These are phyloP conservation scores for Noctua fimbriata DNA, from an alignment of 2,888 invertebrate genomes.

Conservation along the genomic window DNA sequence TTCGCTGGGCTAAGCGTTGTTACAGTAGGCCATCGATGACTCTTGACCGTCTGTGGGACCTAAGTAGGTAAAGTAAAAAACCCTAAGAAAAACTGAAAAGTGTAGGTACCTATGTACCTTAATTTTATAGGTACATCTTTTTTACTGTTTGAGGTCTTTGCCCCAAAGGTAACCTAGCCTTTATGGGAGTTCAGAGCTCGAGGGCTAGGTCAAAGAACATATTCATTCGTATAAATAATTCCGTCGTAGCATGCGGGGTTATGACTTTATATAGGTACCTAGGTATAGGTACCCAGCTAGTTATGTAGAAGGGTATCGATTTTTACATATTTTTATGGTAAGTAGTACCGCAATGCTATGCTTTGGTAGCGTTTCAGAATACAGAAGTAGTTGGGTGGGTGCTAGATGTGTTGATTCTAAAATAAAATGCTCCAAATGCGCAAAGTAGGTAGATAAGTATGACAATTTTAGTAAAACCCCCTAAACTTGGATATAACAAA, in stretches of 20 bases:
- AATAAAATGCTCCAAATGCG: not conserved
- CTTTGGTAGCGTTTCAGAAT: constrained; percentile 23
- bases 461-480: not conserved
- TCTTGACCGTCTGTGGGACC: not conserved
- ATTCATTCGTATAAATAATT: constrained; percentile 12
- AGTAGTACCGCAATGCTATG: constrained; percentile 48
- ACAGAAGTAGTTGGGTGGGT: constrained; percentile 5
- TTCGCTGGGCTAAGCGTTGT: not conserved
- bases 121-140: not conserved
- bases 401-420: not conserved
- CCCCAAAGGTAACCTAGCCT: not conserved
- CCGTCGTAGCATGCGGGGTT: constrained; percentile 28
- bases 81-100: not conserved
- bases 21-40: not conserved
- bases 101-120: not conserved
- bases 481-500: not conserved
- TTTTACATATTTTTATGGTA: constrained; percentile 61
- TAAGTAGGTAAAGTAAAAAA: not conserved
- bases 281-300: not conserved
- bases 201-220: constrained; percentile 17
- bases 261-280: constrained; percentile 7
- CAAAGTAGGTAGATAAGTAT: not conserved
- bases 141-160: not conserved
- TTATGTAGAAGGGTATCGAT: constrained; percentile 36
- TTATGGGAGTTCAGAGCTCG: constrained; percentile 3